Evolutionary conservation across 92 coral and sea anemone species (phyloP).

Genomic region (Palythoa caribaeorum): DNA sequence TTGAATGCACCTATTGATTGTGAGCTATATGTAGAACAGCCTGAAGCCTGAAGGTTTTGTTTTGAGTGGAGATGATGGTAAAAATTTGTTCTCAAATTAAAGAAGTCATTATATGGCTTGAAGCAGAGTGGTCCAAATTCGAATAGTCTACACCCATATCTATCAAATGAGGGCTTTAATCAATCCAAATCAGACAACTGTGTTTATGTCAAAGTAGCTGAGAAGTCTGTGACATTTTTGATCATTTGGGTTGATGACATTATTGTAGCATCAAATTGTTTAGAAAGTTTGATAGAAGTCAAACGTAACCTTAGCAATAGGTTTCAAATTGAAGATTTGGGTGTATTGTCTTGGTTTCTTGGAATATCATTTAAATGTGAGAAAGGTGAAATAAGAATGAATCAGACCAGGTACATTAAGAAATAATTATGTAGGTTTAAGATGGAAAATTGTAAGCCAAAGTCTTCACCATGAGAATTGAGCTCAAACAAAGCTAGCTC

Average conservation of each 20-base stretch:
- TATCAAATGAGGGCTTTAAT: too few species aligned
- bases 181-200: too few species aligned
- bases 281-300: not conserved
- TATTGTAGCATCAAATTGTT: not conserved
- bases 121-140: too few species aligned
- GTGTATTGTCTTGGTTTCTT: not conserved
- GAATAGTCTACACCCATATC: too few species aligned
- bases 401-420: not conserved
- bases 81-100: too few species aligned
- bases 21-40: not conserved
- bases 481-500: conserved; percentile 2
- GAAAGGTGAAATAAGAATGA: not conserved
- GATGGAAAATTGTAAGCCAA: not conserved
- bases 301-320: conserved; percentile 7
- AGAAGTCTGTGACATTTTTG: too few species aligned
- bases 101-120: too few species aligned
- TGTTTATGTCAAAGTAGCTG: too few species aligned
- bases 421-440: not conserved
- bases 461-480: not conserved
- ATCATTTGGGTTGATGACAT: not conserved
- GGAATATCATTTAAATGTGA: not conserved
- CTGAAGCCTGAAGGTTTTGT: not conserved
- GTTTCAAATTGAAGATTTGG: conserved; percentile 7
- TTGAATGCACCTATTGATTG: not conserved
- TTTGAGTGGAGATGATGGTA: not conserved